Base-by-base conservation (phyloP, 2,113 vertebrate species). In the Amblyopsis rosae region DNA sequence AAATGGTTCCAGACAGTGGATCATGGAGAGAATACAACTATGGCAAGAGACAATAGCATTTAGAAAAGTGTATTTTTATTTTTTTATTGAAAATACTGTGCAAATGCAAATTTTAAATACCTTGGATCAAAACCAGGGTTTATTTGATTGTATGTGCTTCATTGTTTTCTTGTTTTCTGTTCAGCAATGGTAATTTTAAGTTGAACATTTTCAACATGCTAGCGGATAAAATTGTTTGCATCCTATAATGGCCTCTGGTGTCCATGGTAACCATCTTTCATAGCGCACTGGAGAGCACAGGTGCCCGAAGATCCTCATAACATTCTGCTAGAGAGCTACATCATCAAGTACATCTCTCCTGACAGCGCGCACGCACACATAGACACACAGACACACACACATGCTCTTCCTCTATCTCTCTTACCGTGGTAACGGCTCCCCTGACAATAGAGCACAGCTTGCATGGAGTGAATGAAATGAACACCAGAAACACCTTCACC, bases 381-480 rank as follows among this genome's bases (percentile, higher is more conserved):
- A 19, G 26, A 62, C 66, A 60, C 66, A 67, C 47, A 47, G 68
- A 73, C 55, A 62, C 66, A 70, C 61, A 68, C 67, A 79, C 50
- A 35, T 63, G 65, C 47, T 46, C 16, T 3, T 33, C 12, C 67
- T 67, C 61, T 17, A 48, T 65, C 35, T 61, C 55, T 19, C 56
- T 32, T 65, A 26, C 11, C 1, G 59, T 19, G 57, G 75, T 69
- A 80, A 65, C 54, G 33, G 76, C 78, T 87, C 86, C 86, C 86
- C 72, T 80, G 88, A 89, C 77, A 80, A 81, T 76, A 74, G 72
- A 71, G 79, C 79, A 72, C 82, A 85, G 81, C 84, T 81, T 83
- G 85, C 82, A 73, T 56, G 63, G 77, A 87, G 85, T 76, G 79
- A 87, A 80, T 81, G 69, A 84, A 88, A 87, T 79, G 80, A 87